Base-by-base conservation (phyloP, 1,140 invertebrate species). In the Asobara japonica region DNA sequence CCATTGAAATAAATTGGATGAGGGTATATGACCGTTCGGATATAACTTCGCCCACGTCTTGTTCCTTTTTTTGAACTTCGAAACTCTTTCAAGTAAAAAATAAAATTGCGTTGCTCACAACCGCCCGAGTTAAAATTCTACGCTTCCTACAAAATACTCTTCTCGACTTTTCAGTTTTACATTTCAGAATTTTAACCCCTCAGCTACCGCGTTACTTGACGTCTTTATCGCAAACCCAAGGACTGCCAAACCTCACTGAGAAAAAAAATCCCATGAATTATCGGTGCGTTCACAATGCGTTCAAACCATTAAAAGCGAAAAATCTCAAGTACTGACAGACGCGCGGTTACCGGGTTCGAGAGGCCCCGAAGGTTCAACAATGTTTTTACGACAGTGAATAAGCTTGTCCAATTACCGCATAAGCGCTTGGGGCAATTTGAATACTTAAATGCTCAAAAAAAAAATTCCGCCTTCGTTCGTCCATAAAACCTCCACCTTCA, bases 401-500 rank as follows among this genome's bases (percentile, higher is more conserved):
- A 45, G 41, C 41, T 45, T 45, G 41, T 45, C 41, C 41, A 45
- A 45, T 45, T 45, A 45, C 41, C 41, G n/a, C 41, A 45, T 45
- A 45, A 45, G 1, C n/a, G 13, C 41, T 18, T 16, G 13, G 18
- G 41, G 41, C 41, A 16, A 13, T 45, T 45, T 45, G 41, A 45
- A 45, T 45, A 45, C 41, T 45, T 45, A 45, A 45, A 45, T 45
- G 41, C n/a, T 45, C 10, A 45, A 45, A 45, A 45, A 38, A 38
- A 45, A 45, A 16, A n/a, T n/a, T 45, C 13, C 41, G n/a, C 41
- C 41, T 16, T 16, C n/a, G 41, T 45, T n/a, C n/a, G n/a, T 45
- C 41, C 41, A 45, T 18, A 45, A 45, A 18, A 45, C 10, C 10
- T 38, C 38, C 67, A 72, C 60, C 25, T 72, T 64, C 70, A 33